Conservation (phyloP, 2,888 invertebrate genomes). For the Dynastes maya region DNA sequence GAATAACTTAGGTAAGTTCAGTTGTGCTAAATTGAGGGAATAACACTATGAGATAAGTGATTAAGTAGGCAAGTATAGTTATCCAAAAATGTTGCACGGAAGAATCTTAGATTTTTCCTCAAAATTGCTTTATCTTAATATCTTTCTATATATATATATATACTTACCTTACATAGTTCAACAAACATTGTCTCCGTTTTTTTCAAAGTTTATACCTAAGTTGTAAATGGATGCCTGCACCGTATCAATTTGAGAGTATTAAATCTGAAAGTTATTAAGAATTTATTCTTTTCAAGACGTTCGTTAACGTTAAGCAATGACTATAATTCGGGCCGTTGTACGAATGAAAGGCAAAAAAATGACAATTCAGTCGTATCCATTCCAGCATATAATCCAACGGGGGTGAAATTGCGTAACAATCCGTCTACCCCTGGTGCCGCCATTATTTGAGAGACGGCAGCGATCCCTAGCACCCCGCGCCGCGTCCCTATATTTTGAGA, state of each 20-base stretch:
- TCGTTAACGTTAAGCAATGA: conserved; percentile 26
- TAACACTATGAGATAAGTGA: too few relatives aligned
- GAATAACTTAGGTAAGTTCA: too few relatives aligned
- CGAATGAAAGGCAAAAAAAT: conserved; percentile 46
- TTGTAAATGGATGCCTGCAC: neutral
- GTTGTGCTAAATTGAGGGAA: too few relatives aligned
- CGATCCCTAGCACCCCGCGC: conserved; percentile 49
- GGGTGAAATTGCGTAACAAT: conserved; percentile 66
- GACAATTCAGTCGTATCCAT: conserved; percentile 50
- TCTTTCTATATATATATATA: too few relatives aligned
- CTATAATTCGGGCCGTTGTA: conserved; percentile 26
- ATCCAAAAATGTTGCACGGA: too few relatives aligned
- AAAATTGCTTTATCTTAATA: too few relatives aligned
- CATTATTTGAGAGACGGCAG: conserved; percentile 38
- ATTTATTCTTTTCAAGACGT: conserved; percentile 45
- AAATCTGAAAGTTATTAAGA: conserved; percentile 40
- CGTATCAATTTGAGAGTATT: conserved; percentile 3
- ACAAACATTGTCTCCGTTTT: neutral
- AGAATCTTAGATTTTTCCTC: too few relatives aligned
- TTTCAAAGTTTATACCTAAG: neutral
- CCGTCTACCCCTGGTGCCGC: conserved; percentile 57
- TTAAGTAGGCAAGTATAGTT: too few relatives aligned
- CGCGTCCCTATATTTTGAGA: conserved; percentile 52
- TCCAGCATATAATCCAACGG: conserved; percentile 53
- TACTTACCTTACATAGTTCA: too few relatives aligned